Base-by-base conservation (phyloP, 2,888 invertebrate species). In the Callosobruchus maculatus region DNA sequence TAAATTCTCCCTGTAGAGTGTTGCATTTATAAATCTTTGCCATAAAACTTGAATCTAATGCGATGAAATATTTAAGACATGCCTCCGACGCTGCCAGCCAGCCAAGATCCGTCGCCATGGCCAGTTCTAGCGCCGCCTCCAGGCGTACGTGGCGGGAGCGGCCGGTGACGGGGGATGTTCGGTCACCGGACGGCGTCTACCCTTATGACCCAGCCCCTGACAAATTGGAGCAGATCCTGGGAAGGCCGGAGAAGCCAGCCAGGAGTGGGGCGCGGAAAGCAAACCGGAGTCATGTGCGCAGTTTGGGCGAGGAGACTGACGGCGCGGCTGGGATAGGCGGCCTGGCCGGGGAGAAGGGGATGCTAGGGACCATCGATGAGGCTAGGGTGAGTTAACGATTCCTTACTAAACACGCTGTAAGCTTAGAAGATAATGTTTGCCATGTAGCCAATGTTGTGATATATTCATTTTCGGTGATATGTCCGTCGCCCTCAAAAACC, bases 231-330 rank as follows among this genome's bases (percentile, higher is more conserved):
- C 85, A 86, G 74, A 87, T 87, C 74, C 80, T 87, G 22, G 87
- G 86, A 13, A 82, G 83, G 75, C 86, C 85, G 0, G 85, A 86
- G 75, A 85, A 84, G 9, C 85, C 85, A 4, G 76, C 81, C 22
- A 77, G 85, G 68, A 85, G 78, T 72, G 49, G 49, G 1, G 81
- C 81, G 3, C 80, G 85, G 72, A 86, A 83, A 74, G 81, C 84
- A 68, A 85, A 85, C 74, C 78, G 86, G 13, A 79, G 80, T 0
- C 84, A 85, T 70, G 87, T 86, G 20, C 84, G 85, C 71, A 88
- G 88, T 82, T 83, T 88, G 73, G 91, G 90, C 2, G 90, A 88
- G 78, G 89, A 89, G 84, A 87, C 84, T 72, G 89, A 85, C 82
- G 86, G 81, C 80, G 81, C 77, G 22, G 76, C 79, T 21, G 84